Evolutionary conservation across 2,888 invertebrate genomes (phyloP).

Genomic region (Eilema griseolum): DNA sequence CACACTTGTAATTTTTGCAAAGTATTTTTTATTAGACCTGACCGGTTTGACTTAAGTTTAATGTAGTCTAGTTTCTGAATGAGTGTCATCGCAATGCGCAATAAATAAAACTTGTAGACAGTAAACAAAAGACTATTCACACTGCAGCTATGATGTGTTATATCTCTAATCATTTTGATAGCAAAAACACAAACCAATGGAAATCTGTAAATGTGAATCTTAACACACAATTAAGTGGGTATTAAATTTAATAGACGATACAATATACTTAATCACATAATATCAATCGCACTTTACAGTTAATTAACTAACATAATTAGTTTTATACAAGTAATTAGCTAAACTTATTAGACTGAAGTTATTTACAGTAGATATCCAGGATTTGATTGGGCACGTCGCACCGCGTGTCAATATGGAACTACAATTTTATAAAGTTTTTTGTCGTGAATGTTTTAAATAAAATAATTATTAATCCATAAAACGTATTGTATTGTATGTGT

Average conservation of each 20-base stretch:
- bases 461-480: neutral
- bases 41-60: conserved; percentile 5
- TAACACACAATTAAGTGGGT: neutral
- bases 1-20: too few relatives aligned
- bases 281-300: neutral
- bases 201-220: neutral
- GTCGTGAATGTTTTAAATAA: neutral
- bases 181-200: neutral
- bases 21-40: too few relatives aligned
- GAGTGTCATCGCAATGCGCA: neutral
- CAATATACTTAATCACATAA: neutral
- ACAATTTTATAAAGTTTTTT: neutral
- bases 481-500: neutral
- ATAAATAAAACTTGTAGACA: neutral
- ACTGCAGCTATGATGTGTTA: neutral
- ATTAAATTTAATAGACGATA: neutral
- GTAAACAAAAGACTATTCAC: conserved; percentile 6
- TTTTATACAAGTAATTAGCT: neutral
- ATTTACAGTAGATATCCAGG: too few relatives aligned
- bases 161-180: neutral
- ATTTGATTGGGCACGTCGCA: too few relatives aligned
- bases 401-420: neutral
- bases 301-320: neutral
- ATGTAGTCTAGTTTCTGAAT: conserved; percentile 3
- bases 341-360: neutral